Evolutionary conservation across 2,113 vertebrate species (phyloP), one percentile per base, ranked within the genome.

Genomic region (Pachycephala philippinensis): DNA sequence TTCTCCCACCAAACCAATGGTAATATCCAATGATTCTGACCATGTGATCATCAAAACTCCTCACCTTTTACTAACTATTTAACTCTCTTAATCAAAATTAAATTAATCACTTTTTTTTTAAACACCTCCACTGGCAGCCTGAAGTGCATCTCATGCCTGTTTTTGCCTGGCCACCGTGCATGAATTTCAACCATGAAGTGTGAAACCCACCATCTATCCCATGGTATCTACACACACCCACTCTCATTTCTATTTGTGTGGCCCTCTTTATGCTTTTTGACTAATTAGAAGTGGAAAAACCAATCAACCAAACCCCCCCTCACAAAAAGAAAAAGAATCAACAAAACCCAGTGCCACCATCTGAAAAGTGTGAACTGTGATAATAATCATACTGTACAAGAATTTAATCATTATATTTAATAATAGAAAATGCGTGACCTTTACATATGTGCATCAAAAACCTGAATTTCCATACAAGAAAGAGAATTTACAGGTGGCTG

Each of bases 151-250:
- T 77, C 15, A 0, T 4, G 17, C 24, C 2, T 28, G 27, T 15
- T 69, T 35, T 40, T 49, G 40, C 5, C 22, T 9, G 56, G 15
- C 15, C 17, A 13, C 0, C 0, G 3, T 13, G 35, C 3, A 1
- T 4, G 13, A 47, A 76, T 40, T 77, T 65, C 52, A 42, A 13
- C 17, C 53, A 42, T 35, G 10, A 52, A 49, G 3, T 39, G 37
- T n/a, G 31, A 44, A 65, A 76, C 1, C 2, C 49, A 53, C 20
- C 54, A 27, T 15, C 37, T 42, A 11, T 21, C 72, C 50, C 50
- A 13, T 6, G 4, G 8, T 11, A 71, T 6, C 57, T 57, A 21
- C 52, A n/a, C 1, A 45, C 2, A 50, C 6, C 10, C 31, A 24
- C 30, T 52, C 22, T 82, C 35, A 19, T 47, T 59, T 66, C n/a